phyloP scores from a whole-genome alignment of 2,888 invertebrate species.

The Onchidella celtica region DNA sequence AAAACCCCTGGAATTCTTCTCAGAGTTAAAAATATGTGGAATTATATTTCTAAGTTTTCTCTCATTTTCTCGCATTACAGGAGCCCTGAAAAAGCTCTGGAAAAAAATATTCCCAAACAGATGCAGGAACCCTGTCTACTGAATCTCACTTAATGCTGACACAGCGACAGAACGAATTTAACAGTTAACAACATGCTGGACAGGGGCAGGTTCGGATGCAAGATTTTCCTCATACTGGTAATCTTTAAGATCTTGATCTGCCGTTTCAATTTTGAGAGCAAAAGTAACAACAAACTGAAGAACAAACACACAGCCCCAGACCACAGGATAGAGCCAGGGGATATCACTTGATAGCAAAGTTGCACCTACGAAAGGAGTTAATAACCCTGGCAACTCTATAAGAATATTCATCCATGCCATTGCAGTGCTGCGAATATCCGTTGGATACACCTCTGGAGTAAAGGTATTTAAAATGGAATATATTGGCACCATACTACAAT shows the following conservation, averaged over 20 bases:
- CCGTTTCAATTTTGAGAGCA: conserved; percentile 65
- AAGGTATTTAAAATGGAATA: conserved; percentile 73
- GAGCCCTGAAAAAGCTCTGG: too few species aligned
- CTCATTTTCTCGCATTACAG: too few species aligned
- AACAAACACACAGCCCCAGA: conserved; percentile 66
- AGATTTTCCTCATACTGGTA: background rate
- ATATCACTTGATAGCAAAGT: conserved; percentile 64
- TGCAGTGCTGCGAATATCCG: conserved; percentile 67
- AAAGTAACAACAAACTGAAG: conserved; percentile 64
- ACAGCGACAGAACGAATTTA: too few species aligned
- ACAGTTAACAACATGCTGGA: background rate
- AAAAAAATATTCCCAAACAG: too few species aligned
- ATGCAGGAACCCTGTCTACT: too few species aligned
- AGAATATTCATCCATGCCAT: conserved; percentile 71
- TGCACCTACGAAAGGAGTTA: conserved; percentile 70
- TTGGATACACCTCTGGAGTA: conserved; percentile 72
- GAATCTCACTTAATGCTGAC: too few species aligned
- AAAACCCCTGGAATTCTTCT: too few species aligned
- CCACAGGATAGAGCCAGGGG: conserved; percentile 70
- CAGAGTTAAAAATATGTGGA: too few species aligned
- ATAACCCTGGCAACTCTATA: conserved; percentile 66
- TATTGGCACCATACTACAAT: conserved; percentile 73
- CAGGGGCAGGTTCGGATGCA: background rate
- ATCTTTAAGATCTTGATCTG: conserved; percentile 61
- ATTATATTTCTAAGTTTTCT: too few species aligned